Conservation (phyloP, 2,888 invertebrate species). For the Drosophila pegasa region DNA sequence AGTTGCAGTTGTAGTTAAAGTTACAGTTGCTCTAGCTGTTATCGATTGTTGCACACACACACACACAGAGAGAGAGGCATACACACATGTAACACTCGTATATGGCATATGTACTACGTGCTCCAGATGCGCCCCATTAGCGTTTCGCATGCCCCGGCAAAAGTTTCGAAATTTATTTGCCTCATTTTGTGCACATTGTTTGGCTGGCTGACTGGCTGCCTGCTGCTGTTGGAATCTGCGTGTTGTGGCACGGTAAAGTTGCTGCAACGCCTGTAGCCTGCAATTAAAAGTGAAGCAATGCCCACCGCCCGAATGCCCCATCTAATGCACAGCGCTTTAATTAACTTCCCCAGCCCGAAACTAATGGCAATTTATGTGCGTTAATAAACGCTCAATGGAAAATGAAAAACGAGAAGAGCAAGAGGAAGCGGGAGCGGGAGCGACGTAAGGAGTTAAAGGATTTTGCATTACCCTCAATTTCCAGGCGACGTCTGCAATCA, state of each 20-base stretch:
- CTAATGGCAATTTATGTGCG: conserved; percentile 74
- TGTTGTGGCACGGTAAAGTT: conserved; percentile 66
- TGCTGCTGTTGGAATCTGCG: conserved; percentile 60
- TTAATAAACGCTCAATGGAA: conserved; percentile 54
- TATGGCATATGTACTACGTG: conserved; percentile 36
- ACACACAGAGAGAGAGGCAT: conserved; percentile 11
- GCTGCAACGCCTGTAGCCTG: conserved; percentile 63
- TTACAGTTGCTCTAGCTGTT: conserved; percentile 31
- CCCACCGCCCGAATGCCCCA: not conserved
- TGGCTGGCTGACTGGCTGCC: conserved; percentile 25
- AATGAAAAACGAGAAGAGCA: not conserved
- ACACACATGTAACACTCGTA: not conserved
- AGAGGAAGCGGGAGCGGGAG: not conserved
- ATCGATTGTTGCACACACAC: conserved; percentile 54
- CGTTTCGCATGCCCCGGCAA: conserved; percentile 44
- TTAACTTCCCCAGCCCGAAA: conserved; percentile 37
- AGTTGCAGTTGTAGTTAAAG: conserved; percentile 3
- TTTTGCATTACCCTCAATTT: conserved; percentile 39
- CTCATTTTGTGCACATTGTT: conserved; percentile 73
- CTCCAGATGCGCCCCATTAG: conserved; percentile 59
- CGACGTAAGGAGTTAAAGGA: not conserved
- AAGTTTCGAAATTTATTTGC: conserved; percentile 73
- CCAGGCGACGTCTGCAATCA: conserved; percentile 44
- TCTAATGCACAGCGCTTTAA: conserved; percentile 45
- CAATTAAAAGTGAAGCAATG: conserved; percentile 48